phyloP scores from a whole-genome alignment of 2,113 vertebrate species.

The Clarias magur region DNA sequence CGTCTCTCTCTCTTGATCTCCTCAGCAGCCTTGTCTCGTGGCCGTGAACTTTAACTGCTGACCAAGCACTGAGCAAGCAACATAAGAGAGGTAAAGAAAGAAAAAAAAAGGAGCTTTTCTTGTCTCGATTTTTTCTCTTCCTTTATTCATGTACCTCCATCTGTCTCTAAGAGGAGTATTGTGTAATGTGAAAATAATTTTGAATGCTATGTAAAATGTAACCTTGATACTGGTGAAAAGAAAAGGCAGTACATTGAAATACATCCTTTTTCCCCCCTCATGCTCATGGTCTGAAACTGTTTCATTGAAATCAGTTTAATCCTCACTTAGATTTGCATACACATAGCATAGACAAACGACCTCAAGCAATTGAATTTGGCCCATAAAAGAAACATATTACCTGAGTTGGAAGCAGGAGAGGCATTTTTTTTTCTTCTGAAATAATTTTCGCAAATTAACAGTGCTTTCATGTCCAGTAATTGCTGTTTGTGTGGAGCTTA shows the following conservation, averaged over 20 bases:
- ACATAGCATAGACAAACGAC: slow-evolving; percentile 73
- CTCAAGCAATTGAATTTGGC: slow-evolving; percentile 75
- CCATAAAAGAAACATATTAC: slow-evolving; percentile 70
- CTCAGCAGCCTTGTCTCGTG: slow-evolving; percentile 44
- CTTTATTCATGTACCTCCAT: slow-evolving; percentile 60
- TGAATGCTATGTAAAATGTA: slow-evolving; percentile 68
- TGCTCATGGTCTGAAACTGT: slow-evolving; percentile 63
- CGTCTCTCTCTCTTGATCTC: slow-evolving; percentile 45
- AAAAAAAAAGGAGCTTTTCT: slow-evolving; percentile 42
- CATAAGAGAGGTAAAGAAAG: slow-evolving; percentile 39
- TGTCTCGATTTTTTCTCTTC: slow-evolving; percentile 39
- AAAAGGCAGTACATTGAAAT: slow-evolving; percentile 70
- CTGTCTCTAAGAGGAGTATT: slow-evolving; percentile 58
- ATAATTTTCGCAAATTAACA: slow-evolving; percentile 66
- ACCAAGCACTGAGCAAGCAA: slow-evolving; percentile 45
- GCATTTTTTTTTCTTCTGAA: slow-evolving; percentile 68
- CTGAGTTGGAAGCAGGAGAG: slow-evolving; percentile 62
- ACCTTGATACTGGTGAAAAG: slow-evolving; percentile 72
- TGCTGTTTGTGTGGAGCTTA: background rate
- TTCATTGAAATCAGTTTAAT: slow-evolving; percentile 73
- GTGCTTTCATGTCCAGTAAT: background rate
- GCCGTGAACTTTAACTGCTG: slow-evolving; percentile 64
- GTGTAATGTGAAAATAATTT: slow-evolving; percentile 67
- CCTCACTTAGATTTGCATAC: slow-evolving; percentile 68
- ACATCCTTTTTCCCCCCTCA: slow-evolving; percentile 51